A percentile compares a stretch with the other conserved stretches of the same genome.
phyloP scores from a whole-genome alignment of 1,140 invertebrate genomes.

The Wiebesia pumilae region DNA sequence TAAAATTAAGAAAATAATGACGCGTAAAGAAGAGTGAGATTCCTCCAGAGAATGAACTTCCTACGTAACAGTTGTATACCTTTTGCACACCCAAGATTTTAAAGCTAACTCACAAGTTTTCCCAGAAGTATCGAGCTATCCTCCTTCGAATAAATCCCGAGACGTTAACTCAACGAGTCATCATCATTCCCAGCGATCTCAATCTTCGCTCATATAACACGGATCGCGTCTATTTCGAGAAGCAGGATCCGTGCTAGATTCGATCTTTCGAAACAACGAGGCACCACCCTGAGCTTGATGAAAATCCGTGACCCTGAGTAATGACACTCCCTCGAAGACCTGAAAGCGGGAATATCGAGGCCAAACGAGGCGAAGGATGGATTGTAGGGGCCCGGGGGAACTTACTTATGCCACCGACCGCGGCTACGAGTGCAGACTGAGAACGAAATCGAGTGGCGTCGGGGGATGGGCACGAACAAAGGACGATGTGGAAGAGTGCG shows the following conservation, averaged over 20 bases:
- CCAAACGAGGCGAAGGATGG: not conserved
- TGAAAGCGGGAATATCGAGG: no score
- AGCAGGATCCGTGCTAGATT: not conserved
- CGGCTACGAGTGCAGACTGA: no score
- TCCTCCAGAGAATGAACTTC: not conserved
- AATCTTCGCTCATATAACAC: not conserved
- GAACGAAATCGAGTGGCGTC: no score
- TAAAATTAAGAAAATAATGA: not conserved
- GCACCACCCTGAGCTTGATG: not conserved
- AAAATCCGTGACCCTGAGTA: conserved; percentile 7
- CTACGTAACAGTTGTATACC: not conserved
- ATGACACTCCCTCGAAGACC: not conserved
- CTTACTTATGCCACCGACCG: not conserved
- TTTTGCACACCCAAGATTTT: not conserved
- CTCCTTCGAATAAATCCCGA: not conserved
- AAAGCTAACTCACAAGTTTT: not conserved
- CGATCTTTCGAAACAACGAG: not conserved
- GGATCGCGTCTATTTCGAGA: not conserved
- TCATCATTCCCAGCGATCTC: not conserved
- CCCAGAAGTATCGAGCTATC: not conserved
- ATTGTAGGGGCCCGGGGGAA: not conserved
- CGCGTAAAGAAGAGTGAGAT: not conserved
- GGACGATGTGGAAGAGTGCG: no score
- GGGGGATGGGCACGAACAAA: no score
- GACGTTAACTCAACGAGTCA: not conserved